A percentile compares a stretch with the other conserved stretches of the same genome.
phyloP scores from a whole-genome alignment of 2,113 vertebrate species.

The Triplophysa siluroides region DNA sequence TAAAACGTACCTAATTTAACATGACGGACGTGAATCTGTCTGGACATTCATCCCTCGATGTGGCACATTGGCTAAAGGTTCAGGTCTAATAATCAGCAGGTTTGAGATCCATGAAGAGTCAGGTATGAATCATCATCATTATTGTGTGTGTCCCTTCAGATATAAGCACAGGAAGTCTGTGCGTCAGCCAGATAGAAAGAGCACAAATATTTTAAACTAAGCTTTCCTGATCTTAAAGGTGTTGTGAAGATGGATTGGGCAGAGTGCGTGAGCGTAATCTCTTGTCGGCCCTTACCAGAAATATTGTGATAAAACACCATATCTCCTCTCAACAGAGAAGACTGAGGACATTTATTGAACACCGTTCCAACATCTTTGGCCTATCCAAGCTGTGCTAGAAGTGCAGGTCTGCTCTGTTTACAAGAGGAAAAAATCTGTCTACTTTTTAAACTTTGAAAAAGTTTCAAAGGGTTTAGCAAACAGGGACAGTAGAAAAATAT shows the following conservation, averaged over 20 bases:
- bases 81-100: too few relatives aligned
- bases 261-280: constrained; percentile 31
- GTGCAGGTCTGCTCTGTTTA: too few relatives aligned
- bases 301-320: constrained; percentile 47
- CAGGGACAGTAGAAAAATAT: too few relatives aligned
- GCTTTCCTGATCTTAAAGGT: not conserved
- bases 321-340: constrained; percentile 57
- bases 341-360: constrained; percentile 2
- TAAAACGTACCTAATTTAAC: not conserved
- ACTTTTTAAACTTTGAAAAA: too few relatives aligned
- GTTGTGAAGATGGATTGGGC: constrained; percentile 29
- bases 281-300: constrained; percentile 22
- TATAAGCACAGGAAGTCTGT: not conserved
- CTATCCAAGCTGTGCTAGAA: not conserved
- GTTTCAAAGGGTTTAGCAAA: too few relatives aligned
- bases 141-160: not conserved
- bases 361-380: not conserved
- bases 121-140: too few relatives aligned
- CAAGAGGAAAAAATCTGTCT: too few relatives aligned
- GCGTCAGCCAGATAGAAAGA: not conserved
- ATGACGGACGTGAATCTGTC: not conserved
- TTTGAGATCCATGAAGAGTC: too few relatives aligned
- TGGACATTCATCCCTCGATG: too few relatives aligned
- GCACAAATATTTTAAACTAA: not conserved
- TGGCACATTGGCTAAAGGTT: too few relatives aligned